Evolutionary conservation across 2,113 vertebrate species (phyloP).

Genomic region (Cichladusa arquata): DNA sequence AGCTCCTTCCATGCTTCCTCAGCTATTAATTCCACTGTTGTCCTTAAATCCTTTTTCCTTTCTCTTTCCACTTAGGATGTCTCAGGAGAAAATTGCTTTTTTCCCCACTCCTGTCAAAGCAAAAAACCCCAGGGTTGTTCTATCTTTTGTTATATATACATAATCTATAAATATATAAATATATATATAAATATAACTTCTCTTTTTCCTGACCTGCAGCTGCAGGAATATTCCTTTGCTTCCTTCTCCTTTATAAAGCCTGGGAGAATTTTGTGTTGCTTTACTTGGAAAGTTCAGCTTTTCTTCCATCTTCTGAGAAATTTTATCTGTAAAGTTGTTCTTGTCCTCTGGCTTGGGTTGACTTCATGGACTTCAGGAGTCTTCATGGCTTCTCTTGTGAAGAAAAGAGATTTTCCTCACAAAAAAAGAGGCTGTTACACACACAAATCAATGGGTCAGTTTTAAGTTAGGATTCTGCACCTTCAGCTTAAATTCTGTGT

Average conservation of each 20-base stretch:
- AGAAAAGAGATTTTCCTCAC: neutral
- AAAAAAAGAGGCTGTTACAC: neutral
- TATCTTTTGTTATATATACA: neutral
- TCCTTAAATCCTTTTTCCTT: neutral
- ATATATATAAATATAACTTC: neutral
- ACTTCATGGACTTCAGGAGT: neutral
- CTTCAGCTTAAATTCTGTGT: neutral
- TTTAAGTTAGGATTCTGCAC: neutral
- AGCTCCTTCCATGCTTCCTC: neutral
- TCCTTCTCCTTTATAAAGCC: neutral
- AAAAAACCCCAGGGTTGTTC: neutral
- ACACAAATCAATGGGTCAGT: neutral
- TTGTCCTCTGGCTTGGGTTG: neutral
- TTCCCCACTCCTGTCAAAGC: neutral
- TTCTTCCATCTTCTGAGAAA: neutral
- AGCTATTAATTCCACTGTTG: neutral
- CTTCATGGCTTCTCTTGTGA: neutral
- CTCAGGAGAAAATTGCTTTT: neutral
- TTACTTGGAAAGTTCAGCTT: neutral
- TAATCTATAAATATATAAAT: neutral
- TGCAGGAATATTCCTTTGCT: neutral
- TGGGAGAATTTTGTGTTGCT: neutral
- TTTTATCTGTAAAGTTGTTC: neutral
- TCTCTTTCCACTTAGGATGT: neutral
- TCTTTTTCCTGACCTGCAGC: neutral